phyloP scores from a whole-genome alignment of 1,140 invertebrate genomes.

The Druon quercuslanigerum region DNA sequence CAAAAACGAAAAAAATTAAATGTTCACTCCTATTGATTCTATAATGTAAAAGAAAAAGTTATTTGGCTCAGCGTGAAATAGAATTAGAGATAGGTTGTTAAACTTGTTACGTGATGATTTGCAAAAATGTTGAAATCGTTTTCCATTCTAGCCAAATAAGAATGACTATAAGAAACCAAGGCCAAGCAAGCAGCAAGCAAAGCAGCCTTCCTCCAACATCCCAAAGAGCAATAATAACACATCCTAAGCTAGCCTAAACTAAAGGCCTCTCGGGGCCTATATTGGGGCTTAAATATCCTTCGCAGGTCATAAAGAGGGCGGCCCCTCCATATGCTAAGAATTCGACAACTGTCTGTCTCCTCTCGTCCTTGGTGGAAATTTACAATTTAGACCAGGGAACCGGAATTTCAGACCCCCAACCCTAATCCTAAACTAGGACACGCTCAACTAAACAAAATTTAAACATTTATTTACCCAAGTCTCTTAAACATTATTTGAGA shows the following conservation, averaged over 20 bases:
- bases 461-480: no score
- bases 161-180: background rate
- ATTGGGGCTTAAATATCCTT: constrained; percentile 45
- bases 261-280: constrained; percentile 44
- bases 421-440: background rate
- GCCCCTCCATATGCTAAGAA: background rate
- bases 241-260: no score
- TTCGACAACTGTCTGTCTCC: background rate
- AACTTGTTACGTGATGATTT: background rate
- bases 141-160: background rate
- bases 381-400: background rate
- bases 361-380: background rate
- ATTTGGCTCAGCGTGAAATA: no score
- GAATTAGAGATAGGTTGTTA: background rate
- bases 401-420: background rate
- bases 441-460: no score
- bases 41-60: no score
- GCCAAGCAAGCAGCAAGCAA: no score
- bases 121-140: background rate
- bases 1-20: no score
- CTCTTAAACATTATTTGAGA: no score
- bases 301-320: constrained; percentile 46
- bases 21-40: no score
- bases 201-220: background rate
- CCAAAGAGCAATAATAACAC: background rate